Evolutionary conservation across 37 sponge, comb jelly and placozoan species (phyloP).

Genomic region (Dysidea cf. avara): DNA sequence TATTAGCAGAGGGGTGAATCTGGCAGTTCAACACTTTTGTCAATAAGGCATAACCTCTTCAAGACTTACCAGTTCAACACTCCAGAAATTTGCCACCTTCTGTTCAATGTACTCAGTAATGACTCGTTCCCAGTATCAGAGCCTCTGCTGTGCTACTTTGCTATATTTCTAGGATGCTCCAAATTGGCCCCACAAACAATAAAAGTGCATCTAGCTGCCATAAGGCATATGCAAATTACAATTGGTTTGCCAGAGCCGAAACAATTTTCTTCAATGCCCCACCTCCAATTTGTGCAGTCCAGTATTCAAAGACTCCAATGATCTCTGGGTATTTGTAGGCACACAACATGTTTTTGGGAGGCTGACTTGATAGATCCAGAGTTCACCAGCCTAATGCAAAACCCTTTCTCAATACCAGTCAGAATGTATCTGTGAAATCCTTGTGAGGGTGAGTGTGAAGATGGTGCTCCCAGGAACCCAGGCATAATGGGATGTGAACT

Average conservation of each 20-base stretch:
- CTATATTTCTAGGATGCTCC: slow-evolving; percentile 25
- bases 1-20: slow-evolving; percentile 48
- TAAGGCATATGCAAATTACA: slow-evolving; percentile 35
- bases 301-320: slow-evolving; percentile 29
- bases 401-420: too few species aligned
- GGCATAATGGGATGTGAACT: too few species aligned
- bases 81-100: slow-evolving; percentile 20
- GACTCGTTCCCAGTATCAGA: slow-evolving; percentile 52
- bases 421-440: too few species aligned
- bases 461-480: too few species aligned
- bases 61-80: slow-evolving; percentile 41
- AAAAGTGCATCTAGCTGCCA: slow-evolving; percentile 56
- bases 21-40: slow-evolving; percentile 36
- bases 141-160: slow-evolving; percentile 21
- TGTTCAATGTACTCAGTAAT: slow-evolving; percentile 3
- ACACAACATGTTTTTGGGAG: too few species aligned
- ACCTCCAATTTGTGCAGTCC: slow-evolving; percentile 25
- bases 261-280: slow-evolving; percentile 39
- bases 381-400: too few species aligned
- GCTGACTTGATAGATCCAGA: too few species aligned
- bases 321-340: too few species aligned
- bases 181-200: slow-evolving; percentile 29
- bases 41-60: slow-evolving; percentile 36
- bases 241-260: slow-evolving; percentile 47
- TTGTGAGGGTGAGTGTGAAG: too few species aligned